These are phyloP conservation scores for Tubulanus polymorphus DNA, from an alignment of 2,888 invertebrate genomes.

Conservation along the genomic window DNA sequence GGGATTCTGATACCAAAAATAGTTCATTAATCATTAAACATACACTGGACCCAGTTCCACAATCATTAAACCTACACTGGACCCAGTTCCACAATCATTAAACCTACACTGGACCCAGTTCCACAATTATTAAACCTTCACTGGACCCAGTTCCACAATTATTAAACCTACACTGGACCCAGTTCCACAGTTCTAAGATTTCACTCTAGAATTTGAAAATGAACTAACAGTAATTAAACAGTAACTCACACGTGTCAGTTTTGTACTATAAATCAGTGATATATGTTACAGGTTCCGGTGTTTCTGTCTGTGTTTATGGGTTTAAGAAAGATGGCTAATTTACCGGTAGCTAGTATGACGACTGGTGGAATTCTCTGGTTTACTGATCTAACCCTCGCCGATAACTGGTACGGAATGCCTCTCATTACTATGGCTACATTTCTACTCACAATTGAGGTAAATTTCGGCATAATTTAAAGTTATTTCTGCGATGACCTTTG, in stretches of 20 bases:
- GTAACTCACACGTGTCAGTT: not conserved
- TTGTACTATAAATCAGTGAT: not conserved
- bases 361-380: conserved; percentile 92
- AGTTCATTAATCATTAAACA: no score
- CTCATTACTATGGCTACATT: conserved; percentile 79
- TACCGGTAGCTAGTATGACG: conserved; percentile 85
- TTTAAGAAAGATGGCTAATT: conserved; percentile 79
- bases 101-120: no score
- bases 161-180: no score
- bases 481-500: no score
- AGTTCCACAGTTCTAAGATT: no score
- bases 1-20: no score
- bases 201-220: not conserved
- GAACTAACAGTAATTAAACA: not conserved
- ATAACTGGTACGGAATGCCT: conserved; percentile 85
- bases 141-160: no score
- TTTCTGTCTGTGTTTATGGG: conserved; percentile 91
- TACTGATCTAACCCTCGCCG: conserved; percentile 81
- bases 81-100: no score
- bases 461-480: no score
- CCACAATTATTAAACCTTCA: no score
- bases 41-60: no score
- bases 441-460: conserved; percentile 72
- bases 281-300: conserved; percentile 63
- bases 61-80: no score